Evolutionary conservation across 2,113 vertebrate species (phyloP), one percentile per base, ranked within the genome.

Genomic region (Limanda limanda): DNA sequence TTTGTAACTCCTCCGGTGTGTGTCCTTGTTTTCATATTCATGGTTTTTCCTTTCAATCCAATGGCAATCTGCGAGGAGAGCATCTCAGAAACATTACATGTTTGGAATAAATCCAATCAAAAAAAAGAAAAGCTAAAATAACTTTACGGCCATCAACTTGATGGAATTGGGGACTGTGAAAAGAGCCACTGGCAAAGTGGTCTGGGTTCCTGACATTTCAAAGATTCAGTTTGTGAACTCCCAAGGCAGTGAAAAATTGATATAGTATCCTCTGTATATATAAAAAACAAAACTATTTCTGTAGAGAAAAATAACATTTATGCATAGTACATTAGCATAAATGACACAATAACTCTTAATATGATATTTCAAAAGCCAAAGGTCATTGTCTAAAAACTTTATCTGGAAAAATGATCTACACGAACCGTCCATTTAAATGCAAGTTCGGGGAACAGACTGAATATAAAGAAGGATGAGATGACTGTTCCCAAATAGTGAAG

Each of bases 31-130:
- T 85, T 86, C 57, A 74, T 85, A 79, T 88, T 87, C 73, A 77
- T 72, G 72, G 54, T n/a, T 85, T 72, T 78, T 84, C 40, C 55
- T 78, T 80, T 83, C 77, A 83, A 54, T 78, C 59, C 77, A 88
- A 78, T 83, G 88, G 68, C 78, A 89, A 86, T 85, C 71, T 81
- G 78, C 74, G 61, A 54, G 74, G 84, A 86, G 82, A 84, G 65
- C 77, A 85, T 87, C 54, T 85, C 52, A 82, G 71, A 83, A 67
- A 20, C 68, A 78, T 70, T 79, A 70, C 79, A 88, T 90, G 68
- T 84, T 82, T 81, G 65, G 78, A 85, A 88, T 91, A 85, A 89
- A 87, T 92, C 76, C 71, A 83, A 87, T 78, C 14, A 74, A 25
- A 31, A 51, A 68, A 87, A 68, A 87, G 76, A 78, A 79, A 1